Conservation (phyloP, 2,113 vertebrate species). For the Pteruthius melanotis region DNA sequence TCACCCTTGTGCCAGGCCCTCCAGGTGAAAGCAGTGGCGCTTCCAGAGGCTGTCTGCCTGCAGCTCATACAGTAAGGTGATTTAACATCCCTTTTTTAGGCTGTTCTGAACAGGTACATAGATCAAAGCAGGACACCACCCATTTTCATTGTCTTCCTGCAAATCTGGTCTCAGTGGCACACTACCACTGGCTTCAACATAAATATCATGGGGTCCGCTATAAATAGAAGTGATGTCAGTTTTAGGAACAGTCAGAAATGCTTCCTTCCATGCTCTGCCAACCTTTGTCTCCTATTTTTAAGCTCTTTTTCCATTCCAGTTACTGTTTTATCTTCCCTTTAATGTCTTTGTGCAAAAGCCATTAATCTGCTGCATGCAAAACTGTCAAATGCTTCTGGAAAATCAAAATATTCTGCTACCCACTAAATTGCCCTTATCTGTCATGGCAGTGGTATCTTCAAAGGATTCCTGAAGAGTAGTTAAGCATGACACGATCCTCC, state of each 20-base stretch:
- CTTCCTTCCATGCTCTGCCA: conserved; percentile 37
- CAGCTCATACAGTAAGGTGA: neutral
- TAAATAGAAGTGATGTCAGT: conserved; percentile 25
- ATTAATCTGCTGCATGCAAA: conserved; percentile 55
- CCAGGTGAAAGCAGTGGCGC: accelerated
- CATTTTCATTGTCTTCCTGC: neutral
- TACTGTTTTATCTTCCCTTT: conserved; percentile 44
- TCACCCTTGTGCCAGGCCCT: neutral
- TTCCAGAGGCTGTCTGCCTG: neutral
- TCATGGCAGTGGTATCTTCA: conserved; percentile 55
- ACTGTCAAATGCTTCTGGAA: conserved; percentile 49
- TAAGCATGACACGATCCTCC: conserved; percentile 46
- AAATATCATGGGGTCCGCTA: neutral
- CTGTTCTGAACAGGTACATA: neutral
- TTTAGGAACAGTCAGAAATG: conserved; percentile 22
- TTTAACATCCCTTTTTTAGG: neutral
- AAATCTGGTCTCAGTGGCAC: neutral
- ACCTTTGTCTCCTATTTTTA: conserved; percentile 20
- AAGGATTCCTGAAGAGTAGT: conserved; percentile 53
- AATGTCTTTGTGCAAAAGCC: conserved; percentile 23
- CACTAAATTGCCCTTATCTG: conserved; percentile 66
- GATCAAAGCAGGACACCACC: neutral
- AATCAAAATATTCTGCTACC: conserved; percentile 65
- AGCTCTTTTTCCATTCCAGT: conserved; percentile 33
- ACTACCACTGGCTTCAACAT: neutral